Conservation (phyloP, 53 echinoderm and acorn worm species). For the Hippasteria phrygiana region DNA sequence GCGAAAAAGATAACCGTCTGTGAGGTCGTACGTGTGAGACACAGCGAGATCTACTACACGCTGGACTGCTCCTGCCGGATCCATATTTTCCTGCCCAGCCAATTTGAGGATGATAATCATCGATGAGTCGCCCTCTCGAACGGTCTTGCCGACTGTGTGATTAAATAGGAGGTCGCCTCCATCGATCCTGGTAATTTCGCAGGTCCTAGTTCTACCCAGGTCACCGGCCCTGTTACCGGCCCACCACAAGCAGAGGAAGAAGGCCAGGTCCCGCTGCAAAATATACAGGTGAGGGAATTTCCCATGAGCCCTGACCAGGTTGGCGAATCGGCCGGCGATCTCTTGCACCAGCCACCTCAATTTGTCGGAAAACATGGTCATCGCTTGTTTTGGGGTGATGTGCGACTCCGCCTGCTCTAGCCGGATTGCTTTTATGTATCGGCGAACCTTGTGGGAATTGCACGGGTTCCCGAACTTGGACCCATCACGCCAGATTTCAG, state of each 20-base stretch:
- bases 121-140: neutral
- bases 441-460: conserved; percentile 4
- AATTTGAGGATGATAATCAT: neutral
- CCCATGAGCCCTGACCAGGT: neutral
- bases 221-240: conserved; percentile 37
- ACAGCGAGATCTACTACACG: neutral
- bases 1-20: conserved; percentile 30
- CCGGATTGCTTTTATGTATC: conserved; percentile 21
- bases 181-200: conserved; percentile 17
- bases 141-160: conserved; percentile 43
- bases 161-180: conserved; percentile 21
- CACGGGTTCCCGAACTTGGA: neutral
- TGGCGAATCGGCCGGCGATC: neutral
- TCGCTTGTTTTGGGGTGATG: conserved; percentile 35
- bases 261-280: conserved; percentile 34
- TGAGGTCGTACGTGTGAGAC: neutral
- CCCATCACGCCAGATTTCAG: neutral
- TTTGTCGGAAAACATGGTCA: conserved; percentile 31
- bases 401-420: conserved; percentile 42
- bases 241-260: conserved; percentile 14
- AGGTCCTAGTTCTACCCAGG: conserved; percentile 35
- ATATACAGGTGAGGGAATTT: neutral
- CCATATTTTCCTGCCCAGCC: neutral
- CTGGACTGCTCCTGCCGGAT: conserved; percentile 1
- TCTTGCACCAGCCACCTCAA: neutral